These are phyloP conservation scores for Phylloscopus trochilus DNA, from an alignment of 2,113 vertebrate genomes.

Conservation along the genomic window DNA sequence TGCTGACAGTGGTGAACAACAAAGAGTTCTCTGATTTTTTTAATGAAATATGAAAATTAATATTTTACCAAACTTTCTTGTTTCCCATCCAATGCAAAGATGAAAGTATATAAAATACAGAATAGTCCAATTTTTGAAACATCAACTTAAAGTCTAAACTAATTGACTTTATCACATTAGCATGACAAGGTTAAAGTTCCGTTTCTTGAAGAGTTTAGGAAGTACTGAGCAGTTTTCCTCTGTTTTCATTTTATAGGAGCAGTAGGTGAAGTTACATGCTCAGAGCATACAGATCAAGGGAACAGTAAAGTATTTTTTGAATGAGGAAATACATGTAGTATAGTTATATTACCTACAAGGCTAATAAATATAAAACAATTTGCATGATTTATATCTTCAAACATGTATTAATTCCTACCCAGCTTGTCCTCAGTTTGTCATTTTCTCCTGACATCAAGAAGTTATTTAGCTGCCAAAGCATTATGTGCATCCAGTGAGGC, in stretches of 20 bases:
- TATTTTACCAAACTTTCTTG: neutral
- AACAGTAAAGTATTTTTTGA: neutral
- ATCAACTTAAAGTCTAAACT: neutral
- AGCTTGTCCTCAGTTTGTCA: neutral
- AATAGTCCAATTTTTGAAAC: neutral
- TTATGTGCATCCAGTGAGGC: neutral
- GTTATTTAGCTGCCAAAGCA: neutral
- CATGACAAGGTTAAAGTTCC: neutral
- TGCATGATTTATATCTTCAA: neutral
- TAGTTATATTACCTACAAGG: neutral
- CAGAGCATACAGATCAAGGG: neutral
- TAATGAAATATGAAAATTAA: neutral
- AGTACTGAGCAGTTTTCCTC: neutral
- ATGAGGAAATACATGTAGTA: neutral
- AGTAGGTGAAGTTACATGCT: neutral
- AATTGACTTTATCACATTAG: neutral
- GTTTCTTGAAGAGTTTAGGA: neutral
- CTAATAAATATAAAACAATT: neutral
- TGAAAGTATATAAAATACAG: neutral
- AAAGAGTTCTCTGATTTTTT: neutral
- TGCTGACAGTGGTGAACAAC: neutral
- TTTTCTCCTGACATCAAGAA: neutral
- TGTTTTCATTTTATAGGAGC: neutral
- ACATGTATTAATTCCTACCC: neutral
- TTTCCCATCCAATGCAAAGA: neutral